Evolutionary conservation across 1,140 invertebrate genomes (phyloP), one percentile per base, ranked within the genome.

Genomic region (Melipona quadrifasciata): DNA sequence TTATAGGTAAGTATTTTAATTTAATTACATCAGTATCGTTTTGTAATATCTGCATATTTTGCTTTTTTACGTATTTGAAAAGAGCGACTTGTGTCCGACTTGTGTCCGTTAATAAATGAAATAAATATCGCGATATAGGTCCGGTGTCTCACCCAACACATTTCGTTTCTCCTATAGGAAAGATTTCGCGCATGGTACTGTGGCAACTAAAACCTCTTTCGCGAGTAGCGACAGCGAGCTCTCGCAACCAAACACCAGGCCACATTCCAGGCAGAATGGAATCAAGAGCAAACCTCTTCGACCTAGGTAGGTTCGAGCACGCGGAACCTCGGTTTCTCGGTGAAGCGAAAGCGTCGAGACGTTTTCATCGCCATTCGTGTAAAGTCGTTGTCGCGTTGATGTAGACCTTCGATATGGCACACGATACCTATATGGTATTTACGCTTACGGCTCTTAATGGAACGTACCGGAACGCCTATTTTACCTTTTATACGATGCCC

Each of bases 101-200:
- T 39, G 39, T 39, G 39, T 47, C 39, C 39, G 39, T 47, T 8
- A 8, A 47, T 6, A 8, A 10, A 47, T 8, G 39, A 47, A 47
- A 47, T 47, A 47, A 47, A 47, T 47, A 8, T 47, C 39, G 39
- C 39, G 39, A 39, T 6, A 39, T 39, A 39, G 39, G 6, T 39
- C 4, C 39, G 4, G 39, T 39, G 39, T 6, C 39, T 27, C 61
- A 27, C 12, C 14, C n/a, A 14, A 65, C 14, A 27, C 14, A 5
- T 31, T 11, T 39, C 1, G 17, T 76, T 61, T n/a, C 6, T 16
- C 39, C 34, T 27, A 11, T 27, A 92, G 95, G 77, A 93, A 94
- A 92, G 95, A 96, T 90, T 96, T 95, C 92, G 95, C 95, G 68
- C 95, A 95, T 89, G 95, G 95, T 19, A 93, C 94, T 2, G 86